These are phyloP conservation scores for Sparidentex hasta DNA, from an alignment of 2,797 vertebrate species.

Conservation along the genomic window DNA sequence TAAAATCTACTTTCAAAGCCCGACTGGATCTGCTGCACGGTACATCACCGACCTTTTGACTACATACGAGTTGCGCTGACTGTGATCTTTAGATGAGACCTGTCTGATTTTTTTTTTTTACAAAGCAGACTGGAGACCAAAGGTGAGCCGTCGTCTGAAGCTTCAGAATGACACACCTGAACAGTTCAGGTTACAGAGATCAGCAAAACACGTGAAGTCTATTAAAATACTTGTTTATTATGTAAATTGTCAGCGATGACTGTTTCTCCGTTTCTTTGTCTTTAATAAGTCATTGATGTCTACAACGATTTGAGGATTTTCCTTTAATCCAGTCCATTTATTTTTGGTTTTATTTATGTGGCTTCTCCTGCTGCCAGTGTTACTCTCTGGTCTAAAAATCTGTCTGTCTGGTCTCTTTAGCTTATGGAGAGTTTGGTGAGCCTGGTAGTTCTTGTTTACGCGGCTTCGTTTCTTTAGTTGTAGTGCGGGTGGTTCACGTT, in stretches of 20 bases:
- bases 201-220: constrained; percentile 2
- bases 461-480: too few species aligned
- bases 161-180: constrained; percentile 15
- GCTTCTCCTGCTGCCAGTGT: too few species aligned
- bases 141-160: constrained; percentile 11
- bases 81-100: constrained; percentile 33
- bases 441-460: too few species aligned
- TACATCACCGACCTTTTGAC: constrained; percentile 24
- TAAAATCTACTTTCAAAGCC: constrained; percentile 44
- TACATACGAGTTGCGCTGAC: constrained; percentile 17
- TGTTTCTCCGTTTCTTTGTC: not conserved
- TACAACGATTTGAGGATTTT: not conserved
- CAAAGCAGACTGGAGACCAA: constrained; percentile 15
- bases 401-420: too few species aligned
- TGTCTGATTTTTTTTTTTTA: constrained; percentile 22
- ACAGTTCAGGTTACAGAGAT: constrained; percentile 10
- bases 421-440: too few species aligned
- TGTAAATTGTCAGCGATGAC: not conserved
- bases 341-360: constrained; percentile 3
- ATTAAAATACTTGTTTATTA: not conserved
- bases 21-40: constrained; percentile 19
- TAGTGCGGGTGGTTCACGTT: too few species aligned
- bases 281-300: constrained; percentile 3
- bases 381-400: too few species aligned
- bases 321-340: not conserved